Evolutionary conservation across 2,888 invertebrate genomes (phyloP).

Genomic region (Arrhopalites spinosus): DNA sequence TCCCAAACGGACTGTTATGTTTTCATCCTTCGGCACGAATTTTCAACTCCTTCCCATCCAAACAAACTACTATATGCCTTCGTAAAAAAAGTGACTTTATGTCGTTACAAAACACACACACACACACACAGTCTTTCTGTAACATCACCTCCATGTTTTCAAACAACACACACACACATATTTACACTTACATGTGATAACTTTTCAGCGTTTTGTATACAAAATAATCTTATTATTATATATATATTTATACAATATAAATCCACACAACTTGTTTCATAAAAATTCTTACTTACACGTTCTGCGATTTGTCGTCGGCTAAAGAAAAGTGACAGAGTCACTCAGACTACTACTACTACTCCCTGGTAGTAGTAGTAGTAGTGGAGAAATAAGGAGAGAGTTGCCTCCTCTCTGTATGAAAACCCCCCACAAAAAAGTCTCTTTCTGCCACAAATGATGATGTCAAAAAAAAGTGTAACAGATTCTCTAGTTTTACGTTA

Average conservation of each 20-base stretch:
- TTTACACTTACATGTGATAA: background rate
- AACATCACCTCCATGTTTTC: background rate
- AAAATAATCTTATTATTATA: too few species aligned
- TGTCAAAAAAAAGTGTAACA: background rate
- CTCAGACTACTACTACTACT: background rate
- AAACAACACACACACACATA: background rate
- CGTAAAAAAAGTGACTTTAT: background rate
- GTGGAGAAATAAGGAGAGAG: too few species aligned
- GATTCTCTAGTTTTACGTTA: background rate
- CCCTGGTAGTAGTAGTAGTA: too few species aligned
- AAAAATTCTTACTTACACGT: constrained; percentile 12
- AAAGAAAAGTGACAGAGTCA: constrained; percentile 4
- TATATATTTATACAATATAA: background rate
- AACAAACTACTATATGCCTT: constrained; percentile 3
- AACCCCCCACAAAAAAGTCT: too few species aligned
- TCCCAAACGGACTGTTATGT: constrained; percentile 29
- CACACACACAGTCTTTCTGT: background rate
- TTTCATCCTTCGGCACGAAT: constrained; percentile 19
- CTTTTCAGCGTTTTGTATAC: background rate
- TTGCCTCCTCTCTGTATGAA: too few species aligned
- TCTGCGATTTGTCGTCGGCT: constrained; percentile 12
- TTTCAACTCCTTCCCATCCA: constrained; percentile 11
- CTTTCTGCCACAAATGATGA: background rate
- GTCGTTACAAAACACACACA: background rate
- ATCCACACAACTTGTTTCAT: constrained; percentile 6